These are phyloP conservation scores for Carettochelys insculpta DNA, from an alignment of 2,113 vertebrate genomes.

Conservation along the genomic window DNA sequence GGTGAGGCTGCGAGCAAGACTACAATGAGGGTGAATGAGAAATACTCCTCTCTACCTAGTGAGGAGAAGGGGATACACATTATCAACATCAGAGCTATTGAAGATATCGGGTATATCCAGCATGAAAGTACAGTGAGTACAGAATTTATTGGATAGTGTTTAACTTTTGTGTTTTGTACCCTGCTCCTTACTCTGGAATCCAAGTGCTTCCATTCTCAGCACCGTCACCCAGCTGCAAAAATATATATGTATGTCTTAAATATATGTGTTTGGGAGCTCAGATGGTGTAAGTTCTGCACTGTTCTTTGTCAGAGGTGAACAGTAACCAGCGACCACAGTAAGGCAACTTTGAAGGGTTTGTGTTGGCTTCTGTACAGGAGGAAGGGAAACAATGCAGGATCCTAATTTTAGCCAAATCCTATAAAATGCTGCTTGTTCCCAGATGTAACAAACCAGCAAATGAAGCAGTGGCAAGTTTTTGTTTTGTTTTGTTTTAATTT, in stretches of 20 bases:
- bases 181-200: neutral
- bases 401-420: neutral
- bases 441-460: neutral
- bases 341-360: neutral
- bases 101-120: conserved; percentile 78
- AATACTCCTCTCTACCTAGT: conserved; percentile 75
- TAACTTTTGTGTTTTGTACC: neutral
- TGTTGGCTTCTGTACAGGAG: neutral
- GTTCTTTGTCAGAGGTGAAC: neutral
- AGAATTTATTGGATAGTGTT: neutral
- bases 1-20: conserved; percentile 35
- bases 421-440: neutral
- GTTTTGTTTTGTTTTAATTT: too few relatives aligned
- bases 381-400: neutral
- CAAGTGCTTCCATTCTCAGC: neutral
- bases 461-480: neutral
- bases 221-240: neutral
- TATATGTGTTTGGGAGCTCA: neutral
- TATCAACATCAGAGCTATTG: conserved; percentile 70
- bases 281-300: neutral
- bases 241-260: neutral
- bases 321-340: neutral
- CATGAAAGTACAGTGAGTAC: conserved; percentile 82
- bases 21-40: conserved; percentile 79
- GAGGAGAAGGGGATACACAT: conserved; percentile 78